phyloP scores from a whole-genome alignment of 2,113 vertebrate genomes.

The Procavia capensis region DNA sequence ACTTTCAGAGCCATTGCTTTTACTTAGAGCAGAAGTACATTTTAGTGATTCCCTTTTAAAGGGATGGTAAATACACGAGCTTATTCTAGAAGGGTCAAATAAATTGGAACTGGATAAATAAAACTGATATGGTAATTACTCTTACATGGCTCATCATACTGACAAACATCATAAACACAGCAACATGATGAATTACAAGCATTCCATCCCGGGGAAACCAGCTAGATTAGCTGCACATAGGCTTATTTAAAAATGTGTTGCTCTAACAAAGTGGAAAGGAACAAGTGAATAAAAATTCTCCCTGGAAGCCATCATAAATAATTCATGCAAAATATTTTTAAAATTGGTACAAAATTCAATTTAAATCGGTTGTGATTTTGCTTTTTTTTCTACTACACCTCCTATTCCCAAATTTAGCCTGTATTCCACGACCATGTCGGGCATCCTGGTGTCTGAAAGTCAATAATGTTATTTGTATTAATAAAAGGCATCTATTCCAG shows the following conservation, averaged over 20 bases:
- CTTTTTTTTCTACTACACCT: neutral
- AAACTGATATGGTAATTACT: conserved; percentile 66
- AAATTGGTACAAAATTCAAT: conserved; percentile 64
- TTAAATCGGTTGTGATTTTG: conserved; percentile 7
- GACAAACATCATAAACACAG: conserved; percentile 34
- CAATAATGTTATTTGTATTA: neutral
- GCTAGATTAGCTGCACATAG: conserved; percentile 49
- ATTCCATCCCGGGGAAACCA: conserved; percentile 17
- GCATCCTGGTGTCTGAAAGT: neutral
- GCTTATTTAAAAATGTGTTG: conserved; percentile 60
- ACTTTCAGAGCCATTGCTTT: neutral
- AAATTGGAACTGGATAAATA: conserved; percentile 57
- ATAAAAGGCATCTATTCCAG: neutral
- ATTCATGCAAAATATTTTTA: conserved; percentile 72
- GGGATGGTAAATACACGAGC: neutral
- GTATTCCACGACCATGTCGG: neutral
- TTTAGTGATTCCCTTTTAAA: neutral
- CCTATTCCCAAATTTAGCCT: neutral
- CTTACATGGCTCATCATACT: conserved; percentile 47
- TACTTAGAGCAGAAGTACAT: neutral
- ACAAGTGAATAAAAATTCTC: conserved; percentile 68
- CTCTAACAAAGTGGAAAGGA: conserved; percentile 72
- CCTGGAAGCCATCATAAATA: conserved; percentile 77
- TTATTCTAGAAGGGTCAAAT: conserved; percentile 41
- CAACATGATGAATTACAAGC: conserved; percentile 63